Evolutionary conservation across 2,888 invertebrate genomes (phyloP).

Genomic region (Leucoptera coffeella): DNA sequence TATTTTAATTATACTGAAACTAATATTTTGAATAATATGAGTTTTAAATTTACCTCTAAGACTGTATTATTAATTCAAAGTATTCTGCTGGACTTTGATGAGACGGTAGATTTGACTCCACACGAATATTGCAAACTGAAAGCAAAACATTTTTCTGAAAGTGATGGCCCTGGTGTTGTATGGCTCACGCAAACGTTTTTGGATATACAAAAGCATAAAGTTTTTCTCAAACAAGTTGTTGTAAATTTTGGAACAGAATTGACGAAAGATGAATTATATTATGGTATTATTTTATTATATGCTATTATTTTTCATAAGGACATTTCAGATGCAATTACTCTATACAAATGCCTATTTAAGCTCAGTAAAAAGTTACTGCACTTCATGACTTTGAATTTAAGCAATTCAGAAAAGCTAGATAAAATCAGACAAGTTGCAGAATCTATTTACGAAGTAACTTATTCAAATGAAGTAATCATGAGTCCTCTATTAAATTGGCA

Average conservation of each 20-base stretch:
- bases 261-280: conserved; percentile 21
- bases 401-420: conserved; percentile 32
- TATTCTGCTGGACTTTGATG: conserved; percentile 21
- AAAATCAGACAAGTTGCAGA: conserved; percentile 38
- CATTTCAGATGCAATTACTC: conserved; percentile 16
- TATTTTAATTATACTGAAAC: no score
- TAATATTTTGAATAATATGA: no score
- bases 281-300: conserved; percentile 25
- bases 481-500: conserved; percentile 40
- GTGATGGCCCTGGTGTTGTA: no score
- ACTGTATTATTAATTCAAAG: conserved; percentile 31
- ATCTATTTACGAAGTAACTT: conserved; percentile 38
- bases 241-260: conserved; percentile 19
- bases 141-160: no score
- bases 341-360: conserved; percentile 38
- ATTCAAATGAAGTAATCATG: conserved; percentile 41
- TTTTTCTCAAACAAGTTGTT: conserved; percentile 20
- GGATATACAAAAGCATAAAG: conserved; percentile 22
- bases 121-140: no score
- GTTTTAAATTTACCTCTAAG: conserved; percentile 28
- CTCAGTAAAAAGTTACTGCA: conserved; percentile 25
- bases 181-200: conserved; percentile 35
- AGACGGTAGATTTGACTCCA: conserved; percentile 18
- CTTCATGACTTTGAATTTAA: conserved; percentile 30
- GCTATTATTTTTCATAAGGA: conserved; percentile 24